These are phyloP conservation scores for Drosophila monieri DNA, from an alignment of 2,888 invertebrate genomes.

Conservation along the genomic window DNA sequence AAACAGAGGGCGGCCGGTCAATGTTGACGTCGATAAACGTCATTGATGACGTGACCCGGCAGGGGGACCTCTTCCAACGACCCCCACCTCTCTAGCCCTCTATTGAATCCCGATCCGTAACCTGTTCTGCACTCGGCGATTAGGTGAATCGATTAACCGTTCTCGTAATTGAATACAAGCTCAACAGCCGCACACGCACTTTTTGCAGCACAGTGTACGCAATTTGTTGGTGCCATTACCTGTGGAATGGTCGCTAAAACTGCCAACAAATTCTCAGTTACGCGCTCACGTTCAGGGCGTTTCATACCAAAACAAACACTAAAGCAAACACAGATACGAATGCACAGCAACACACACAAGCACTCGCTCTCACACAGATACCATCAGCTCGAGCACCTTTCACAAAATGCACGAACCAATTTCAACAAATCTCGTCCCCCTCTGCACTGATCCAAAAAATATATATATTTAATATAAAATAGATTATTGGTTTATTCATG, in stretches of 20 bases:
- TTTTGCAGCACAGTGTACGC: constrained; percentile 31
- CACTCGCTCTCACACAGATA: constrained; percentile 15
- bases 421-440: constrained; percentile 35
- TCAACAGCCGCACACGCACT: constrained; percentile 29
- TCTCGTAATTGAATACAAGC: constrained; percentile 40
- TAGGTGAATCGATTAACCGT: constrained; percentile 35
- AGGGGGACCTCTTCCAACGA: background rate
- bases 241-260: constrained; percentile 34
- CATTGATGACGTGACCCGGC: constrained; percentile 36
- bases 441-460: constrained; percentile 7
- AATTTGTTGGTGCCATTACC: constrained; percentile 39
- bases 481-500: background rate
- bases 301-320: constrained; percentile 17
- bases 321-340: constrained; percentile 14
- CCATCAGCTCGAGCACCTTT: constrained; percentile 43
- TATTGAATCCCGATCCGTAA: background rate
- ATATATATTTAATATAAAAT: background rate
- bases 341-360: background rate
- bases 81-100: background rate
- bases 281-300: constrained; percentile 40
- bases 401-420: constrained; percentile 39
- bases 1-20: background rate
- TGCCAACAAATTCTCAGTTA: constrained; percentile 55
- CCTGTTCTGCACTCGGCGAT: constrained; percentile 16
- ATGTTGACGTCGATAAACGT: constrained; percentile 27